Conservation (phyloP, 2,113 vertebrate species). For the Geococcyx californianus region DNA sequence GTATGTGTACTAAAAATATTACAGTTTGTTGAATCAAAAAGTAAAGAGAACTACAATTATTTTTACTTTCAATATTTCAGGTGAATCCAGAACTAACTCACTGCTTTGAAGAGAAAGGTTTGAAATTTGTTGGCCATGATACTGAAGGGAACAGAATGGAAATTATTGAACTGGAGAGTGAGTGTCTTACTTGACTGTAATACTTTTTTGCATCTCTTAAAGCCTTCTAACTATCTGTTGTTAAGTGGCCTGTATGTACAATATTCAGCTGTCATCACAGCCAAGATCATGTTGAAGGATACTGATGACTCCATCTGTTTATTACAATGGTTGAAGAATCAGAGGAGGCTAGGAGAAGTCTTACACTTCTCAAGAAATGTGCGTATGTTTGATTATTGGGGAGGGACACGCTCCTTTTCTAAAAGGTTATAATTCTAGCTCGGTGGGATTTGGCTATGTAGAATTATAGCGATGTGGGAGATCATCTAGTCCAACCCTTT, state of each 20-base stretch:
- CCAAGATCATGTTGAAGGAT: background rate
- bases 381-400: background rate
- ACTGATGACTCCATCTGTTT: background rate
- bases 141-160: slow-evolving; percentile 79
- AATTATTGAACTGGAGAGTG: slow-evolving; percentile 80
- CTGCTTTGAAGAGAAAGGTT: slow-evolving; percentile 78
- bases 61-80: slow-evolving; percentile 57
- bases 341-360: background rate
- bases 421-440: background rate
- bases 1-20: background rate
- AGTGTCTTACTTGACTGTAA: slow-evolving; percentile 34
- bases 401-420: background rate
- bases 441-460: background rate
- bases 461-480: background rate
- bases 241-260: background rate
- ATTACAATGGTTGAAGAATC: background rate
- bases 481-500: background rate
- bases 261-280: background rate
- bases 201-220: background rate
- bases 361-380: background rate
- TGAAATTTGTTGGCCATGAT: slow-evolving; percentile 80
- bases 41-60: background rate
- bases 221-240: background rate
- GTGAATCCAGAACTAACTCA: slow-evolving; percentile 76
- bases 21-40: background rate